Evolutionary conservation across 2,113 vertebrate species (phyloP), one percentile per base, ranked within the genome.

Genomic region (Amphiprion ocellaris): DNA sequence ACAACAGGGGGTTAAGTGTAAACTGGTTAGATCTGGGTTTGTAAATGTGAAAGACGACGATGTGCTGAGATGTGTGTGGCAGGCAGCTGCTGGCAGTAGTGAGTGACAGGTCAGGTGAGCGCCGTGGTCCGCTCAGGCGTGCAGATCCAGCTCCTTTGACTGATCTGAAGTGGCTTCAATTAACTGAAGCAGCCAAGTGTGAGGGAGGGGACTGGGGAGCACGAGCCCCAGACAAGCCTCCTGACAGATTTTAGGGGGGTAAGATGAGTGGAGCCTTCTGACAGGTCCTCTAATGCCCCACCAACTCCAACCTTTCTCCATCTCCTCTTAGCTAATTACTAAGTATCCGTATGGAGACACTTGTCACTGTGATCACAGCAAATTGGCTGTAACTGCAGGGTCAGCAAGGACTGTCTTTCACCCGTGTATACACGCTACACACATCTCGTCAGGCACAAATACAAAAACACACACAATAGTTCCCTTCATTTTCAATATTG

Each of bases 161-260:
- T 90, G 90, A 92, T 90, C 64, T 89, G 82, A 82, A 86, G 87
- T 87, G 87, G 82, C 85, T 90, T 92, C 86, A 92, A 92, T 93
- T 92, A 92, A 89, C 81, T 86, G 72, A 79, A 84, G 91, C 89
- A 92, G 83, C 64, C 59, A 53, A 90, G 92, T 90, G 88, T 88
- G 74, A 90, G 89, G 69, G 68, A 69, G 82, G 82, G 69, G 85
- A 69, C 73, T 28, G 21, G 49, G 78, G 82, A 74, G 70, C 61
- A 47, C 9, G 23, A 67, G 28, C 53, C 54, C 47, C 21, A 75
- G 59, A 86, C 83, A 68, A 70, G 84, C 60, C 33, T 86, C 61
- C 46, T 87, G 86, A 86, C 89, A 85, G 83, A 71, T 82, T 77
- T 77, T 55, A 44, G 64, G 41, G 71, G 56, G 64, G 16, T 24